Percentiles rank a stretch among this genome's conserved stretches.
These are phyloP conservation scores for Eilema sororculum DNA, from an alignment of 2,888 invertebrate genomes.

Conservation along the genomic window DNA sequence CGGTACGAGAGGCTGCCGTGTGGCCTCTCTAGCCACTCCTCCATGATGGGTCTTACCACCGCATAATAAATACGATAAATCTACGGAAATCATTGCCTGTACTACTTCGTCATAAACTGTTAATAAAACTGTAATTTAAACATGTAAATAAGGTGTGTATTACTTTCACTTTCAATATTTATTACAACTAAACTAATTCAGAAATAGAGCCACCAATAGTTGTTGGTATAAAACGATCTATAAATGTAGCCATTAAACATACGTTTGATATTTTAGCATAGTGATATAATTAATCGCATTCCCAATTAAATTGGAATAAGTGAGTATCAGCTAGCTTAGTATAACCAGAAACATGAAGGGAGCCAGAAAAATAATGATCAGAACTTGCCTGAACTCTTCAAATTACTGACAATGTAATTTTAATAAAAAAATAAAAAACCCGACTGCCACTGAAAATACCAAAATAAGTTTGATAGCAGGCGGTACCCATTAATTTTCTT, in stretches of 20 bases:
- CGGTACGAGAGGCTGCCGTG: too few species aligned
- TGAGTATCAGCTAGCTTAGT: not conserved
- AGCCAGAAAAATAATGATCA: not conserved
- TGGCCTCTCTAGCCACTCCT: too few species aligned
- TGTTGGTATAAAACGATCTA: not conserved
- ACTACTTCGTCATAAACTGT: not conserved
- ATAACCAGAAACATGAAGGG: not conserved
- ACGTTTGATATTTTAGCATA: not conserved
- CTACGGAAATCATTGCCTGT: not conserved
- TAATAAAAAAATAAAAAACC: too few species aligned
- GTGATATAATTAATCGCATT: not conserved
- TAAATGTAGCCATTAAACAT: not conserved
- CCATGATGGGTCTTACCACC: too few species aligned
- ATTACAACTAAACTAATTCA: slow-evolving; percentile 6
- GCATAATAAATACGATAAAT: not conserved
- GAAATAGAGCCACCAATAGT: slow-evolving; percentile 1
- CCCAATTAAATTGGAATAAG: not conserved
- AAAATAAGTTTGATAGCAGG: too few species aligned
- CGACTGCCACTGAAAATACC: too few species aligned
- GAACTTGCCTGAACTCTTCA: not conserved
- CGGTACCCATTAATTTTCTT: too few species aligned
- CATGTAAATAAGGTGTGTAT: not conserved
- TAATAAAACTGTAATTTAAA: not conserved
- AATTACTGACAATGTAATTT: too few species aligned
- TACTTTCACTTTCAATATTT: slow-evolving; percentile 12